These are phyloP conservation scores for Chaetoderma sp. DNA, from an alignment of 2,888 invertebrate genomes.

Conservation along the genomic window DNA sequence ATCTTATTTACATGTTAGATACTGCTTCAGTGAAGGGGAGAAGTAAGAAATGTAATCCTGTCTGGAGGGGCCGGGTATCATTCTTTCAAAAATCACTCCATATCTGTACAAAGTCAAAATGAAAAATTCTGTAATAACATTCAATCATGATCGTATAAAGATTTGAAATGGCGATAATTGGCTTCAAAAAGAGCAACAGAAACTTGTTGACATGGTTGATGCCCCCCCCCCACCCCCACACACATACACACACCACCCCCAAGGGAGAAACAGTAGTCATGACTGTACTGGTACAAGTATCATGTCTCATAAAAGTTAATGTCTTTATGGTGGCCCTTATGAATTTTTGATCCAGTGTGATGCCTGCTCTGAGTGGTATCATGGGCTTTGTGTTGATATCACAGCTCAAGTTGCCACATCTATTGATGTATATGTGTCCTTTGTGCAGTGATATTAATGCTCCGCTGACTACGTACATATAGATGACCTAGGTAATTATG, in stretches of 20 bases:
- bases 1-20: neutral
- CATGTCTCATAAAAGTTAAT: neutral
- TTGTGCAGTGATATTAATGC: too few relatives aligned
- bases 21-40: neutral
- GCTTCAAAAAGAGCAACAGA: neutral
- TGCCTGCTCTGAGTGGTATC: neutral
- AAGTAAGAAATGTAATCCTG: too few relatives aligned
- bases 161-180: neutral
- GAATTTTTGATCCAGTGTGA: slow-evolving; percentile 10
- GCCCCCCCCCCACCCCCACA: too few relatives aligned
- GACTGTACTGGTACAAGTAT: neutral
- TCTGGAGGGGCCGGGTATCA: too few relatives aligned
- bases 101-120: neutral
- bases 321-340: neutral
- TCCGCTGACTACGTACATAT: too few relatives aligned
- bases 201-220: neutral
- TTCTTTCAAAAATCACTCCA: neutral
- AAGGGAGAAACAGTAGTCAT: neutral
- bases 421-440: too few relatives aligned
- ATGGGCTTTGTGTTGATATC: neutral
- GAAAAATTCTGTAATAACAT: neutral
- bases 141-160: neutral
- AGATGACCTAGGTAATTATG: too few relatives aligned
- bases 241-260: too few relatives aligned
- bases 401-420: too few relatives aligned